Percentiles rank a stretch among this genome's conserved stretches.
Evolutionary conservation across 2,888 invertebrate genomes (phyloP).

Genomic region (Steromphala cineraria): DNA sequence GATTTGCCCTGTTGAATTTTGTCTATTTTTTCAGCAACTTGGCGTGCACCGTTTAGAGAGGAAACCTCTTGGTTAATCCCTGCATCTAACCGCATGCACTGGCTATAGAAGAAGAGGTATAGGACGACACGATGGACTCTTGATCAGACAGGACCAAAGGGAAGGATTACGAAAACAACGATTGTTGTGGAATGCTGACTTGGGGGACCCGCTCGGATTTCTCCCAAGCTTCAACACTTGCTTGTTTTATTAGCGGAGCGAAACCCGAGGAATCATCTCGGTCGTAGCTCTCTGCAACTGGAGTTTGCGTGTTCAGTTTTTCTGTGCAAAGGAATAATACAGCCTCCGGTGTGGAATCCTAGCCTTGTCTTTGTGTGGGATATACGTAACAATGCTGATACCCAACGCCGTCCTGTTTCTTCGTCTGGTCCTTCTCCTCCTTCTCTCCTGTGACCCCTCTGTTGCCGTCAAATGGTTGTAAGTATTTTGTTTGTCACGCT

Average conservation of each 20-base stretch:
- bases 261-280: background rate
- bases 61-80: no score
- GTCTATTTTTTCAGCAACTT: no score
- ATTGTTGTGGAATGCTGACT: background rate
- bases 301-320: background rate
- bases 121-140: background rate
- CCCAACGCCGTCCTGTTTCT: background rate
- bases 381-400: constrained; percentile 4
- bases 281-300: background rate
- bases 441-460: background rate
- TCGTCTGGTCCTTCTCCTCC: background rate
- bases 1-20: no score
- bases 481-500: background rate
- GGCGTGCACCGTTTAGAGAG: no score
- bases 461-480: constrained; percentile 13
- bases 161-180: background rate
- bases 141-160: background rate
- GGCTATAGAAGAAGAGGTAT: no score
- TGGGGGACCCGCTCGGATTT: background rate
- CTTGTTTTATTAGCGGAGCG: background rate
- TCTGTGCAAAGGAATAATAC: background rate
- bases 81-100: no score
- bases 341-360: background rate
- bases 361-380: background rate
- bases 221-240: constrained; percentile 1